These are phyloP conservation scores for Pedicia rivosa DNA, from an alignment of 2,888 invertebrate species.

Conservation along the genomic window DNA sequence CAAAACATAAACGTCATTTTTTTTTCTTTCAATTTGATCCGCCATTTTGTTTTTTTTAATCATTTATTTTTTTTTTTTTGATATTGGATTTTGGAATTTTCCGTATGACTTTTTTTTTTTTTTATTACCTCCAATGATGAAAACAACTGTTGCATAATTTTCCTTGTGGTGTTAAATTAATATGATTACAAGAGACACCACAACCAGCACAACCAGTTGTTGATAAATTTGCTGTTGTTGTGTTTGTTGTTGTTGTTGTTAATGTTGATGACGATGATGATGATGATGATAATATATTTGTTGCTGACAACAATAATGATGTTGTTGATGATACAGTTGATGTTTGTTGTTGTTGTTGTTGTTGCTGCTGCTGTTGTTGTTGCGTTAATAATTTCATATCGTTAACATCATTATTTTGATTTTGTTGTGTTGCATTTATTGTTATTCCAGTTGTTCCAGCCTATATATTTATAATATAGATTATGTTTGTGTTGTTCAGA, in stretches of 20 bases:
- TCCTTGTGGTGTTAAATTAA: constrained; percentile 59
- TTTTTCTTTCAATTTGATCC: no score
- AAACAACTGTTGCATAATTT: constrained; percentile 70
- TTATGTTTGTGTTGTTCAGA: no score
- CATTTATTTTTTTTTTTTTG: no score
- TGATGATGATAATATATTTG: constrained; percentile 1
- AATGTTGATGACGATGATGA: no score
- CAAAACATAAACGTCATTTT: no score
- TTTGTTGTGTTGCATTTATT: no score
- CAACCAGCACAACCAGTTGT: constrained; percentile 34
- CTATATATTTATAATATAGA: constrained; percentile 5
- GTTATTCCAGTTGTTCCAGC: constrained; percentile 2
- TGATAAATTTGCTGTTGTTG: constrained; percentile 15
- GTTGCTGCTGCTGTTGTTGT: constrained; percentile 11
- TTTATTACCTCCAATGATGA: constrained; percentile 68
- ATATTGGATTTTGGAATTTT: no score
- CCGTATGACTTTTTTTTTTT: no score
- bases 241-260: constrained; percentile 7
- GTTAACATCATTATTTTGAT: constrained; percentile 1
- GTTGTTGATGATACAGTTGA: no score
- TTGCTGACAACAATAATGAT: constrained; percentile 5
- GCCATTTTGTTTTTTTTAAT: constrained; percentile 5
- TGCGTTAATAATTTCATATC: constrained; percentile 7
- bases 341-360: constrained; percentile 11
- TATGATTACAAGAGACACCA: constrained; percentile 57